Base-by-base conservation (phyloP, 23 tunicate genomes). In the Diplosoma virens region DNA sequence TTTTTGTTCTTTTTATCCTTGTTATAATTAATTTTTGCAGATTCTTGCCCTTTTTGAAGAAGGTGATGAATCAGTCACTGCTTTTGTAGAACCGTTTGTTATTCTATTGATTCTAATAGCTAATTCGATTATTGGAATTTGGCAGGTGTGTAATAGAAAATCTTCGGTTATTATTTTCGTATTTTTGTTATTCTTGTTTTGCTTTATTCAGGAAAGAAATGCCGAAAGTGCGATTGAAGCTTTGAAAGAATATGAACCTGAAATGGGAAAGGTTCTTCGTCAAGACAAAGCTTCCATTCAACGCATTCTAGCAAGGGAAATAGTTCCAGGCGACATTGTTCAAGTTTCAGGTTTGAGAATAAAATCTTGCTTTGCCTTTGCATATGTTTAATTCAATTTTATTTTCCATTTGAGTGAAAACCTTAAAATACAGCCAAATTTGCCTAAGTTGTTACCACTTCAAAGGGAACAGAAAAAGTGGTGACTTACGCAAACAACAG, bases 191-290 rank as follows among this genome's bases (percentile, higher is more conserved):
- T 7, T 41, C 14, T 41, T 41, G 11, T 7, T 41, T 41, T 41
- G 50, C n/a, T n/a, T 55, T 55, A 55, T 37, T 20, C 47, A 89
- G 82, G 99, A 95, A 70, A 67, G 95, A 65, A 95, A 95, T 76
- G 99, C 99, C 1, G 99, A 95, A 77, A 80, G 93, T 37, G 99
- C 99, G 1, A 95, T 95, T 28, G 99, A 95, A 81, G 99, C 99
- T 29, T 64, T 95, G 71, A 95, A 95, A 71, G 99, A 95, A 81
- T 95, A 95, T 37, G 99, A 95, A 84, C 95, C 99, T 2, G 99
- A 95, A 56, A 95, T 92, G 90, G 99, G 96, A 0, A 95, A 95
- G 66, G 99, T 95, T 31, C 2, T 95, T 0, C 82, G 99, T 2
- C 96, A 91, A 65, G 96, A 85, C 65, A 52, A 83, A 34, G 77